Percentiles rank a stretch among this genome's conserved stretches.
Conservation (phyloP, 2,888 invertebrate species). For the Macrostomum cliftonense region DNA sequence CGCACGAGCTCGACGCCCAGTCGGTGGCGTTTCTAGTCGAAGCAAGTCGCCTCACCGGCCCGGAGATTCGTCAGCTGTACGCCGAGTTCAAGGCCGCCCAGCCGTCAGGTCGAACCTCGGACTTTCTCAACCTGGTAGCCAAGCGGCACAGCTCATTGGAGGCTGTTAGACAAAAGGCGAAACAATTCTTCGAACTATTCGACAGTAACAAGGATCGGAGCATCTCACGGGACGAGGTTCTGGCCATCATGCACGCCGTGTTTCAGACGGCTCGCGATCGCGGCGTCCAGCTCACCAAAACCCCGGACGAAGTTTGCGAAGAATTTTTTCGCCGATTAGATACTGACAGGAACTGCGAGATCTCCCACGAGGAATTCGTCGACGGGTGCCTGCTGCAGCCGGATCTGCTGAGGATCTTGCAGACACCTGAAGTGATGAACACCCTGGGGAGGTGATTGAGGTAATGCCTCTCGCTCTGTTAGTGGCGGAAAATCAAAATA, state of each 20-base stretch:
- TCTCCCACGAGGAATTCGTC: no score
- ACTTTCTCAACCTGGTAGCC: no score
- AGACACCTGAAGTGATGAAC: background rate
- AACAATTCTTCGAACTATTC: background rate
- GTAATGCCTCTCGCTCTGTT: no score
- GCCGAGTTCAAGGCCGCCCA: no score
- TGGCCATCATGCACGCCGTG: background rate
- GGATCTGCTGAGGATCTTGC: no score
- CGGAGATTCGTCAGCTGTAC: no score
- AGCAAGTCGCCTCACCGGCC: background rate
- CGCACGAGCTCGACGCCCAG: background rate
- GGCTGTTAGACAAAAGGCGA: background rate
- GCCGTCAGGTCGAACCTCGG: no score
- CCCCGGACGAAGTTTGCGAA: background rate
- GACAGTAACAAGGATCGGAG: background rate
- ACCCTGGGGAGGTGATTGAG: background rate
- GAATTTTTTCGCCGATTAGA: background rate
- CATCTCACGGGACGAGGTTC: background rate
- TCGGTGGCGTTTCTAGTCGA: conserved; percentile 1
- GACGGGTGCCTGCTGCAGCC: no score
- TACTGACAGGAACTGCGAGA: no score
- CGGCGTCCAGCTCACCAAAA: background rate
- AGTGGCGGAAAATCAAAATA: no score
- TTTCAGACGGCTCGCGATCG: background rate
- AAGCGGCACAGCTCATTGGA: background rate